These are phyloP conservation scores for Mormyrops boulengeri DNA, from an alignment of 2,797 vertebrate species.

Conservation along the genomic window DNA sequence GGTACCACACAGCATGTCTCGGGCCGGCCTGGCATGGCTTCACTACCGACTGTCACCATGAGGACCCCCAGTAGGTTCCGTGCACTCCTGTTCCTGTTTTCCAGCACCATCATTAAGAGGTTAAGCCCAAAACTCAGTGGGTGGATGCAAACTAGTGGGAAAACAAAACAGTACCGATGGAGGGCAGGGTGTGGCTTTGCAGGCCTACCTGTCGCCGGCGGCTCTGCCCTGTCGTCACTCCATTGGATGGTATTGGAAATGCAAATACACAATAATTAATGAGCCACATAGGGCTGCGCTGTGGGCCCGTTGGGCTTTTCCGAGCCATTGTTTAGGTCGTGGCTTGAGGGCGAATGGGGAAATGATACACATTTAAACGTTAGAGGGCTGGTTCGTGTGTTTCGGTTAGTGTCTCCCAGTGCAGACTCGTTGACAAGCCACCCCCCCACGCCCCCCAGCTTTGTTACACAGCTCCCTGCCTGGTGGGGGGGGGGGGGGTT, in stretches of 20 bases:
- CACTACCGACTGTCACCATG: neutral
- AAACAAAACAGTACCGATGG: neutral
- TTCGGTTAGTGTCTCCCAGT: slow-evolving; percentile 32
- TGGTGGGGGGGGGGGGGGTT: neutral
- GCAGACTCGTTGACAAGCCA: neutral
- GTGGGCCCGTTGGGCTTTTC: neutral
- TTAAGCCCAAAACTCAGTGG: neutral
- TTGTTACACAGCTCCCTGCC: neutral
- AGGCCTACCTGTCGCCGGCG: neutral
- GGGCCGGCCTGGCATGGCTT: neutral
- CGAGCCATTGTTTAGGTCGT: neutral
- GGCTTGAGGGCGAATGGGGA: neutral
- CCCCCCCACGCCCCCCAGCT: neutral
- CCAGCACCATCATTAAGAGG: neutral
- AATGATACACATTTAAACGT: slow-evolving; percentile 32
- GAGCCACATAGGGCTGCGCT: neutral
- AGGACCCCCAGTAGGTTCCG: neutral
- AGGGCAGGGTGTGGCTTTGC: neutral
- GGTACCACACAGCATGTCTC: no score
- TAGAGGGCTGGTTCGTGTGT: slow-evolving; percentile 33
- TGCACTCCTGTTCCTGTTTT: neutral
- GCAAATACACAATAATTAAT: neutral
- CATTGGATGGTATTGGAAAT: neutral
- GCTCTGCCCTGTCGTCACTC: neutral
- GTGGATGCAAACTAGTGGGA: neutral